Evolutionary conservation across 2,888 invertebrate genomes (phyloP), one percentile per base, ranked within the genome.

Genomic region (Pomacea canaliculata): DNA sequence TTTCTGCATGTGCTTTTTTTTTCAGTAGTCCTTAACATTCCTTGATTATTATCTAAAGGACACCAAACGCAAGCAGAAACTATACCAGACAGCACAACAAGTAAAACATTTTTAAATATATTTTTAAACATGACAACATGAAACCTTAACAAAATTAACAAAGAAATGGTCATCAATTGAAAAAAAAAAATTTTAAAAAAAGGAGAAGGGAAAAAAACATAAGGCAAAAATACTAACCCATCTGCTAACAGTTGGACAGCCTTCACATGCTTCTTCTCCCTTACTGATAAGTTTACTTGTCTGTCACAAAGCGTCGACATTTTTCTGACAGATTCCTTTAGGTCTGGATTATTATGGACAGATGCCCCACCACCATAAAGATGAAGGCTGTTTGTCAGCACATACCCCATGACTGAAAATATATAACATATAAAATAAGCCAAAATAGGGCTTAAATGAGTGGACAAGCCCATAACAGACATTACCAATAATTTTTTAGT

Each of bases 371-470:
- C 89, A 90, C 91, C 91, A 60, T 92, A 85, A n/a, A 91, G 82
- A 46, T 92, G 89, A n/a, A 92, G 83, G 7, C 91, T 92, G 77
- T 91, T 87, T 51, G 85, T 81, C 46, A 92, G 82, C 51, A 90
- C 90, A 76, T 90, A 90, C 27, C 91, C 92, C 90, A 92, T 90
- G 13, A 92, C 92, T 92, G 82, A 66, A 84, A 77, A 65, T 51
- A 69, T 56, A 56, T 7, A 56, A 7, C 51, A 56, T 13, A 8
- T 10, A 8, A 56, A 56, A 10, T 7, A 16, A 2, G 3, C 51
- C 51, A 56, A 7, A 1, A 4, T 56, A 56, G 2, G 51, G 16
- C 51, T 13, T 56, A 16, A 37, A 37, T 37, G 37, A 1, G 37
- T 37, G 37, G 5, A 37, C 37, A 37, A 37, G 37, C 5, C 37